Evolutionary conservation across 2,113 vertebrate genomes (phyloP).

Genomic region (Myrmecobius fasciatus): DNA sequence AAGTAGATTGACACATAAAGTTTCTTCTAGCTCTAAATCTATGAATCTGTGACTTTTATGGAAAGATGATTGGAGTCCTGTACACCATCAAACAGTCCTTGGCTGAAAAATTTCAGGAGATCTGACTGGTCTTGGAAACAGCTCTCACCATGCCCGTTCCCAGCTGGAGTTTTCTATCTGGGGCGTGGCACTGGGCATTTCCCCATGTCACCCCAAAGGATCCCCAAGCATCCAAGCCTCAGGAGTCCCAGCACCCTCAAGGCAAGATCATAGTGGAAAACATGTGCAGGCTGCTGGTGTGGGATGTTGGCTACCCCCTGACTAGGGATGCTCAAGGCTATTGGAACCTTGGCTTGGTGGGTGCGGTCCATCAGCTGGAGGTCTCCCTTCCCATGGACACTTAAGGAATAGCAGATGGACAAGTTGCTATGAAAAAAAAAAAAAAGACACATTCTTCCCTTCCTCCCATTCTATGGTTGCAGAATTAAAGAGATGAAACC

Average conservation of each 20-base stretch:
- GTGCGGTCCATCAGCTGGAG: background rate
- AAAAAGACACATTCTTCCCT: constrained; percentile 29
- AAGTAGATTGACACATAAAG: background rate
- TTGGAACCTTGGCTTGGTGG: background rate
- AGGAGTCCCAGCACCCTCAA: background rate
- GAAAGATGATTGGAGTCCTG: background rate
- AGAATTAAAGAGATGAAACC: background rate
- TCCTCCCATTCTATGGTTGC: background rate
- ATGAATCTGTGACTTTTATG: background rate
- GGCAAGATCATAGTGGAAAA: background rate
- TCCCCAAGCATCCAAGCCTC: constrained; percentile 23
- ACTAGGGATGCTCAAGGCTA: background rate
- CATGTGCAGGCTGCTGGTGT: background rate
- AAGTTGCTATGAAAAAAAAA: background rate
- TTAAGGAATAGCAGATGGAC: constrained; percentile 9
- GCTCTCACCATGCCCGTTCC: background rate
- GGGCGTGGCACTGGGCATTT: background rate
- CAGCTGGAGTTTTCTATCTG: background rate
- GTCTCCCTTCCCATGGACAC: background rate
- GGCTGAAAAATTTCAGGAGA: constrained; percentile 1
- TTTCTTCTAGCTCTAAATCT: background rate
- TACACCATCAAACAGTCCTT: background rate
- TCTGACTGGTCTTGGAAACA: background rate
- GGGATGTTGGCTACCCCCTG: background rate
- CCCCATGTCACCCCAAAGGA: constrained; percentile 12